phyloP scores from a whole-genome alignment of 2,888 invertebrate genomes.

The Latrodectus elegans region DNA sequence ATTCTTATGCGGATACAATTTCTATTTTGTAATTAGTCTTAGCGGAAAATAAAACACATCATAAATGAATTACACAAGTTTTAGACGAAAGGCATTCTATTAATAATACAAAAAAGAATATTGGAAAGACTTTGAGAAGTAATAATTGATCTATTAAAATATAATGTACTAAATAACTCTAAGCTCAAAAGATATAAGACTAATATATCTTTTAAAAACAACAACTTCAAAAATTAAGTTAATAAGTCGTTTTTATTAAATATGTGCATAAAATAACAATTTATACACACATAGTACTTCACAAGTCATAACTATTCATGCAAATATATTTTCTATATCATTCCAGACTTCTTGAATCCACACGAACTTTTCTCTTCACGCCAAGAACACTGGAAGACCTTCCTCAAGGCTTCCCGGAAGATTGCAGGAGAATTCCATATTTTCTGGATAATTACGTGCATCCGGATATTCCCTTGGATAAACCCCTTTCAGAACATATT shows the following conservation, averaged over 20 bases:
- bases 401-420: constrained; percentile 88
- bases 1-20: too few species aligned
- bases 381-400: constrained; percentile 84
- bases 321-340: constrained; percentile 36
- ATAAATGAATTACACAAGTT: too few species aligned
- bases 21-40: too few species aligned
- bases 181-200: neutral
- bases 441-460: constrained; percentile 88
- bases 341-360: constrained; percentile 84
- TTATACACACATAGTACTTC: neutral
- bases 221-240: too few species aligned
- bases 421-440: constrained; percentile 87
- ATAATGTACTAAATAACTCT: neutral
- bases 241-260: neutral
- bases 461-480: constrained; percentile 80
- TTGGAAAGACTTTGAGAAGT: too few species aligned
- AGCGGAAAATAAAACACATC: too few species aligned
- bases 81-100: too few species aligned
- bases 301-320: neutral
- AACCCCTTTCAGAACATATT: constrained; percentile 82
- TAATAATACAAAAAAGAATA: too few species aligned
- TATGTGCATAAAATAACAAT: neutral
- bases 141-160: neutral
- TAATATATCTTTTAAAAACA: neutral
- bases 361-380: constrained; percentile 85